Base-by-base conservation (phyloP, 2,888 invertebrate genomes). In the Conistra vaccinii region DNA sequence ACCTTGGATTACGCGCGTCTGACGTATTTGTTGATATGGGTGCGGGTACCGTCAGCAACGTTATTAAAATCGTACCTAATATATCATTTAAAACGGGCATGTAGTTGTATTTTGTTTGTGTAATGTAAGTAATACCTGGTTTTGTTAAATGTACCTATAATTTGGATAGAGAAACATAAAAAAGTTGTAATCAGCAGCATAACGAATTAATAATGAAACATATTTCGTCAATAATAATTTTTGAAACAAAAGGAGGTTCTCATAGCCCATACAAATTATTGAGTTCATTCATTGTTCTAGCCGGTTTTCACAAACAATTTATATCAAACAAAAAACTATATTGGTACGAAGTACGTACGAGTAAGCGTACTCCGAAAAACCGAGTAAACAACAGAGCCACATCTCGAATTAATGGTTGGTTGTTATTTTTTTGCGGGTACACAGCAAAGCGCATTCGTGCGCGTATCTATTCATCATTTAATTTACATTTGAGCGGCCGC, bases 401-500 rank as follows among this genome's bases (percentile, higher is more conserved):
- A 91, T 91, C 89, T 90, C 90, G 89, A 90, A 92, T 91, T 92
- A 94, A 94, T 93, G 92, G 90, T 81, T 82, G 88, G 89, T 86
- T 87, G 89, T 90, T 86, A 85, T 90, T 92, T 94, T 94, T 92
- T 89, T 90, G 90, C 85, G 90, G 88, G 88, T 88, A 88, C 73
- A 89, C 89, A 89, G 90, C 90, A 90, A 90, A 92, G 92, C 91
- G 93, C 93, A 91, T 91, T 92, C 93, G 91, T 81, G 90, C 93
- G 93, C 88, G 90, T 92, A 93, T 94, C 94, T 94, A 95, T 95
- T 93, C 94, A 95, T 95, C 95, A 94, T 95, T 95, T 95, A 95
- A 95, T 95, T 95, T 94, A 95, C 95, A 94, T 95, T 94, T 94
- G 92, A 92, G 91, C 92, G 90, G 91, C 89, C 91, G 89, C 90